phyloP scores from a whole-genome alignment of 53 echinoderm and acorn worm species.

The Arbacia lixula region DNA sequence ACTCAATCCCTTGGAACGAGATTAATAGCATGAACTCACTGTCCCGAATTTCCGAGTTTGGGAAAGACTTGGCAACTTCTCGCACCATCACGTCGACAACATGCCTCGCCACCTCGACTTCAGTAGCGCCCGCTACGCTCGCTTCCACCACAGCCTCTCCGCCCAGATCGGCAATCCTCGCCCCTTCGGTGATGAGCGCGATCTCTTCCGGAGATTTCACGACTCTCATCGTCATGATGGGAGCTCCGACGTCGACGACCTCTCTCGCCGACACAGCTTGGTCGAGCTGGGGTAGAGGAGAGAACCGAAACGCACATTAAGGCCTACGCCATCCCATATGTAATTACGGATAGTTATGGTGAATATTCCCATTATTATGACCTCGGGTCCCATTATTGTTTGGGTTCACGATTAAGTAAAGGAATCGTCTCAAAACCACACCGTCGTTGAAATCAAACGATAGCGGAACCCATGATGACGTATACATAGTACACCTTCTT shows the following conservation, averaged over 20 bases:
- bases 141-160: constrained; percentile 60
- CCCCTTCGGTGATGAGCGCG: constrained; percentile 60
- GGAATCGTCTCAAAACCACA: too few relatives aligned
- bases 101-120: constrained; percentile 61
- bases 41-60: constrained; percentile 56
- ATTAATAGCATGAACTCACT: too few relatives aligned
- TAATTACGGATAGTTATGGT: too few relatives aligned
- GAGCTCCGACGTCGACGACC: constrained; percentile 60
- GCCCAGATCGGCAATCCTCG: constrained; percentile 68
- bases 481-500: too few relatives aligned
- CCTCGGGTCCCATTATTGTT: too few relatives aligned
- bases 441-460: too few relatives aligned
- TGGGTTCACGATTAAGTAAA: too few relatives aligned
- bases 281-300: constrained; percentile 22
- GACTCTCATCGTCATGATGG: constrained; percentile 60
- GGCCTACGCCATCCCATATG: too few relatives aligned
- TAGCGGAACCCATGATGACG: too few relatives aligned
- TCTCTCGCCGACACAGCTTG: constrained; percentile 19
- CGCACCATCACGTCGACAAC: constrained; percentile 63
- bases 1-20: too few relatives aligned
- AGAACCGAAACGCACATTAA: too few relatives aligned
- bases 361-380: too few relatives aligned
- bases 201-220: constrained; percentile 76
- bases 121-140: constrained; percentile 61
- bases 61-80: constrained; percentile 63